These are phyloP conservation scores for Danio choprae DNA, from an alignment of 2,797 vertebrate genomes.

Conservation along the genomic window DNA sequence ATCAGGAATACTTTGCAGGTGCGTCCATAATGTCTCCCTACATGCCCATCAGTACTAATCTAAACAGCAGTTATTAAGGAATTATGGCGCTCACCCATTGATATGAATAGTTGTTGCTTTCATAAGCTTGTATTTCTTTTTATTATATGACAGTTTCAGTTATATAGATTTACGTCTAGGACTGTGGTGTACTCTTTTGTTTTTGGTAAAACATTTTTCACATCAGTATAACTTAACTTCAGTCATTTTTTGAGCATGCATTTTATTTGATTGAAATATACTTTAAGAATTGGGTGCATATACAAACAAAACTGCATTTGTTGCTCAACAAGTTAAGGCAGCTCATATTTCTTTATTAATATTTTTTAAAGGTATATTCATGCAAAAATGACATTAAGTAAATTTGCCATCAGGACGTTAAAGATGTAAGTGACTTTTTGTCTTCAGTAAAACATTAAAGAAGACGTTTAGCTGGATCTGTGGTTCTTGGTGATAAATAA, in stretches of 20 bases:
- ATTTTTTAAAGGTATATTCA: too few relatives aligned
- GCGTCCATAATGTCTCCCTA: slow-evolving; percentile 39
- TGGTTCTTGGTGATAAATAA: too few relatives aligned
- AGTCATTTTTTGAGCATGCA: too few relatives aligned
- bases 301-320: background rate
- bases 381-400: too few relatives aligned
- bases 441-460: too few relatives aligned
- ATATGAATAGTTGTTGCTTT: slow-evolving; percentile 28
- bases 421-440: too few relatives aligned
- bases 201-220: background rate
- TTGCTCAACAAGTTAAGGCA: too few relatives aligned
- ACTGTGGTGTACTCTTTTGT: background rate
- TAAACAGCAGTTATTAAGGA: slow-evolving; percentile 44
- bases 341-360: too few relatives aligned
- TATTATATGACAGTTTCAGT: slow-evolving; percentile 22
- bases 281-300: background rate
- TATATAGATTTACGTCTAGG: background rate
- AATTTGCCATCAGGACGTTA: too few relatives aligned
- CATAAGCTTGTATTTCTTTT: background rate
- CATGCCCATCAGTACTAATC: slow-evolving; percentile 23
- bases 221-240: too few relatives aligned
- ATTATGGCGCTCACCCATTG: slow-evolving; percentile 28
- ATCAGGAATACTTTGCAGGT: slow-evolving; percentile 51
- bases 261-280: background rate
- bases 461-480: too few relatives aligned